Evolutionary conservation across 2,888 invertebrate species (phyloP).

Genomic region (Sarcophaga rosellei): DNA sequence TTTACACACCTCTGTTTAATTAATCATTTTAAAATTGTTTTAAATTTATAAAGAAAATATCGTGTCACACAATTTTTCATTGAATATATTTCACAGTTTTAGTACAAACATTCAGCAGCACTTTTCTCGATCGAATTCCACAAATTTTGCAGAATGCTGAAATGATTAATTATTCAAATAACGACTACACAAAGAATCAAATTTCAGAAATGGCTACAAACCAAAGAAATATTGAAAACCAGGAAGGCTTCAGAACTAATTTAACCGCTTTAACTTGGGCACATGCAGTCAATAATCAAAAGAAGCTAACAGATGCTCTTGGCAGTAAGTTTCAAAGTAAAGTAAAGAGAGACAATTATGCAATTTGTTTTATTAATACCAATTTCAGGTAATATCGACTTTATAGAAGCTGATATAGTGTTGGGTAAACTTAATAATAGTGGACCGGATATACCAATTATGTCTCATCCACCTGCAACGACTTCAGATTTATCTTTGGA

Average conservation of each 20-base stretch:
- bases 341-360: neutral
- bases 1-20: neutral
- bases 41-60: too few relatives aligned
- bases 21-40: neutral
- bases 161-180: neutral
- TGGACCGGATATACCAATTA: constrained; percentile 85
- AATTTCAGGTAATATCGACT: constrained; percentile 84
- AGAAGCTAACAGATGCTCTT: constrained; percentile 85
- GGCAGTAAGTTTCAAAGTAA: constrained; percentile 81
- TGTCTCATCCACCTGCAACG: constrained; percentile 91
- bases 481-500: constrained; percentile 89
- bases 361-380: too few relatives aligned
- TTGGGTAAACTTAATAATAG: constrained; percentile 84
- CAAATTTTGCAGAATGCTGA: neutral
- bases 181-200: constrained; percentile 14
- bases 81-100: neutral
- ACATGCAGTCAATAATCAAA: constrained; percentile 90
- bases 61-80: too few relatives aligned
- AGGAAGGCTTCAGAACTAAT: constrained; percentile 81
- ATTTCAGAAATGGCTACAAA: constrained; percentile 1
- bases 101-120: neutral
- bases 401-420: constrained; percentile 94
- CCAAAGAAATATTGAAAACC: neutral
- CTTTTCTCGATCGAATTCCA: neutral
- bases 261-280: constrained; percentile 90